Evolutionary conservation across 2,888 invertebrate genomes (phyloP), one percentile per base, ranked within the genome.

Genomic region (Agrilus biguttatus): DNA sequence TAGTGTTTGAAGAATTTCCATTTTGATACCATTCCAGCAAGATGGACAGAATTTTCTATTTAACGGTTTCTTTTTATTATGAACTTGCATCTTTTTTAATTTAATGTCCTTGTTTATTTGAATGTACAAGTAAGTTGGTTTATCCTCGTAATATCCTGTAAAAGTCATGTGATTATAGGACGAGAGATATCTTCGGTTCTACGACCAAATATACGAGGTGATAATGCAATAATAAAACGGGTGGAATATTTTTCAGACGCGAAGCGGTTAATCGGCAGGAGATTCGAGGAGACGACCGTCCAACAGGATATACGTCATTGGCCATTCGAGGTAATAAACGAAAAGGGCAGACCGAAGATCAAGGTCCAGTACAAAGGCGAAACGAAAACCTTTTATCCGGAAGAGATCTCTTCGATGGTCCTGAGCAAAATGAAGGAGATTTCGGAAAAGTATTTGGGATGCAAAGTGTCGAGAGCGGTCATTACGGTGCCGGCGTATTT

Each of bases 241-340:
- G 3, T 8, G n/a, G 19, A 19, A 19, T 17, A 28, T 28, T 28
- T 21, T 28, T 8, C 10, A 70, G 78, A 78, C 60, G 75, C 73
- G 36, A 80, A 81, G 59, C 68, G 80, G 45, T 58, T 81, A 48
- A 78, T 80, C 54, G 81, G 80, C 28, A 66, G 80, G 45, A 71
- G 68, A 48, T 81, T 71, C 63, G 70, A 70, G 45, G 80, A 81
- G 53, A 62, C 71, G n/a, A 60, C 70, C 8, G 75, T 82, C 2
- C 78, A 81, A 56, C 60, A 64, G 39, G 80, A 82, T 57, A 70
- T 78, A 55, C 75, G 77, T 58, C 67, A 69, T 53, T 80, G 78
- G 70, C 79, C 80, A 6, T 81, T 80, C 60, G 72, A 69, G 54
- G 62, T 69, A 17, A 70, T 77, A 3, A 59, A 67, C 47, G 68